Conservation (phyloP, 2,888 invertebrate genomes). For the Caenorhabditis afra region DNA sequence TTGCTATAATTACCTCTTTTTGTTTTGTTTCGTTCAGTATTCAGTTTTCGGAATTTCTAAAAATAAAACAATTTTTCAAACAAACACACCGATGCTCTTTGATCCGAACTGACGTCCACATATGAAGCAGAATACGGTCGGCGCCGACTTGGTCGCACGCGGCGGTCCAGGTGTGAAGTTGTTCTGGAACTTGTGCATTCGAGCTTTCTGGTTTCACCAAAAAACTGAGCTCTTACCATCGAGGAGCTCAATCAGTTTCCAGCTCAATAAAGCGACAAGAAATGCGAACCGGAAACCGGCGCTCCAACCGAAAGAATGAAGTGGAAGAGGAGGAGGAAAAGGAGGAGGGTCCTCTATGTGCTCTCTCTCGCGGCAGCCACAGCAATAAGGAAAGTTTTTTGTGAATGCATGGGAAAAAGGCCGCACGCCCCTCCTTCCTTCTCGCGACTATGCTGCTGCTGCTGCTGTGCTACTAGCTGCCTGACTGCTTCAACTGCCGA, state of each 20-base stretch:
- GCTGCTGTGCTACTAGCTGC: slow-evolving; percentile 7
- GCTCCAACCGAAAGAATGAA: slow-evolving; percentile 19
- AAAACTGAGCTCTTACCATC: slow-evolving; percentile 23
- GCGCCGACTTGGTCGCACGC: slow-evolving; percentile 78
- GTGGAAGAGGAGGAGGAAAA: neutral
- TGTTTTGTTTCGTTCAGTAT: too few relatives aligned
- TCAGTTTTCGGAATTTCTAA: neutral
- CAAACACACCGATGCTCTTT: slow-evolving; percentile 82
- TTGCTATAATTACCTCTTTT: slow-evolving; percentile 35
- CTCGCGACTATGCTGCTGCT: too few relatives aligned
- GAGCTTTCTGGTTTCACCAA: neutral
- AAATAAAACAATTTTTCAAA: neutral
- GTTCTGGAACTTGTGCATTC: slow-evolving; percentile 63
- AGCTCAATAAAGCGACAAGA: slow-evolving; percentile 54
- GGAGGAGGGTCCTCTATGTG: slow-evolving; percentile 25
- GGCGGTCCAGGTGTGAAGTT: slow-evolving; percentile 72
- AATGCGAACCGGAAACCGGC: slow-evolving; percentile 44
- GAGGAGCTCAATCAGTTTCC: slow-evolving; percentile 29
- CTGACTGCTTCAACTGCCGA: slow-evolving; percentile 17
- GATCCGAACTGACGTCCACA: slow-evolving; percentile 86
- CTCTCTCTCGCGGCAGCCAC: slow-evolving; percentile 1
- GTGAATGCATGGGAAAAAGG: slow-evolving; percentile 56
- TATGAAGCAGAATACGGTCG: slow-evolving; percentile 84
- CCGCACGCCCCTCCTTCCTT: slow-evolving; percentile 34
- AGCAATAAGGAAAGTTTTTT: slow-evolving; percentile 56